Evolutionary conservation across 2,888 invertebrate species (phyloP).

Genomic region (Bimastos eiseni): DNA sequence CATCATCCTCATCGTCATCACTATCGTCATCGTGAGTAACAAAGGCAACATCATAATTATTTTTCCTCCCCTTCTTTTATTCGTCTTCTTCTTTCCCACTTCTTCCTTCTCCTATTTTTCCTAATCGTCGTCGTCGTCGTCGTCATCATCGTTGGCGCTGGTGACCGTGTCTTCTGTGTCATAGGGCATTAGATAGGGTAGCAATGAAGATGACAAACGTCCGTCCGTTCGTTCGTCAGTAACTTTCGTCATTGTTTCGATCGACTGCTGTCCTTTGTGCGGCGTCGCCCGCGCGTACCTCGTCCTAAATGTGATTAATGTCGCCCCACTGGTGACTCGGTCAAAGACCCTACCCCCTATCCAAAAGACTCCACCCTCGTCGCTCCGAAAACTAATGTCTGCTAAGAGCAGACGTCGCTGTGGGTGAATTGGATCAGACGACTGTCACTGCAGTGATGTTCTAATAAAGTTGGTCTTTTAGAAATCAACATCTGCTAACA

Average conservation of each 20-base stretch:
- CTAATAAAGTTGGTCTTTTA: background rate
- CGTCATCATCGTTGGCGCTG: background rate
- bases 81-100: background rate
- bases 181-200: background rate
- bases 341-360: background rate
- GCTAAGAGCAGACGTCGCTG: background rate
- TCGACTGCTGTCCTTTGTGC: background rate
- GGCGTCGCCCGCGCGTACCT: background rate
- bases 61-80: background rate
- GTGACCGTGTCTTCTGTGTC: background rate
- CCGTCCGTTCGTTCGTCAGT: background rate
- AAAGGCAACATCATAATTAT: too few species aligned
- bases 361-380: background rate
- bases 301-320: background rate
- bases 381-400: background rate
- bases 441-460: background rate
- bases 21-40: too few species aligned
- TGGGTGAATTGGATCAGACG: background rate
- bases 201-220: background rate
- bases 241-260: too few species aligned
- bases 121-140: background rate
- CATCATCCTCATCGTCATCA: background rate
- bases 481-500: background rate
- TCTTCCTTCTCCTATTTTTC: background rate
- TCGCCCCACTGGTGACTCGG: background rate